These are phyloP conservation scores for Dendrocincla fuliginosa DNA, from an alignment of 2,797 vertebrate species.

Conservation along the genomic window DNA sequence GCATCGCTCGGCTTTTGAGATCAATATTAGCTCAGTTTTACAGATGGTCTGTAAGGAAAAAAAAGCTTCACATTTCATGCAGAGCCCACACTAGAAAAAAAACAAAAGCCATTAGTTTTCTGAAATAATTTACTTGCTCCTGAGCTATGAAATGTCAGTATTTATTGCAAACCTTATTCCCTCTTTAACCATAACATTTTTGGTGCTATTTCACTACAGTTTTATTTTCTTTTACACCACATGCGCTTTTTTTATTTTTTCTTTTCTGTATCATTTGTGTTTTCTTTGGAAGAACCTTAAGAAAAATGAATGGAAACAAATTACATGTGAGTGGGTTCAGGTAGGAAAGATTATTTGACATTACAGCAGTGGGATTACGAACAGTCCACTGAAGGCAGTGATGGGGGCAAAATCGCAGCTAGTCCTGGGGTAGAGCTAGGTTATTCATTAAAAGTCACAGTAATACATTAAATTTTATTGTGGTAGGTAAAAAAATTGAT, in stretches of 20 bases:
- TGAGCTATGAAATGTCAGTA: conserved; percentile 22
- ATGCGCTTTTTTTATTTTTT: not conserved
- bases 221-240: not conserved
- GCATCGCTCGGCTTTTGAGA: conserved; percentile 21
- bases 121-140: conserved; percentile 33
- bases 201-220: not conserved
- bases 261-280: not conserved
- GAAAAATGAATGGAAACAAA: not conserved
- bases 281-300: not conserved
- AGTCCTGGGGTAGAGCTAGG: not conserved
- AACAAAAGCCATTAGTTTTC: conserved; percentile 10
- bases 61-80: conserved; percentile 12
- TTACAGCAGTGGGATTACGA: not conserved
- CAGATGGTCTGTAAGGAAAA: conserved; percentile 33
- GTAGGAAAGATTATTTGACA: not conserved
- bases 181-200: conserved; percentile 30
- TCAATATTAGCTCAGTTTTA: conserved; percentile 43
- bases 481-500: not conserved
- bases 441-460: not conserved
- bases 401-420: not conserved
- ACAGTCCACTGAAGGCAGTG: not conserved
- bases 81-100: not conserved
- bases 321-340: not conserved
- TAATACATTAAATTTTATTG: not conserved
- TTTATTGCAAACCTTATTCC: conserved; percentile 45